Conservation (phyloP, 2,113 vertebrate species). For the Orcinus orca region DNA sequence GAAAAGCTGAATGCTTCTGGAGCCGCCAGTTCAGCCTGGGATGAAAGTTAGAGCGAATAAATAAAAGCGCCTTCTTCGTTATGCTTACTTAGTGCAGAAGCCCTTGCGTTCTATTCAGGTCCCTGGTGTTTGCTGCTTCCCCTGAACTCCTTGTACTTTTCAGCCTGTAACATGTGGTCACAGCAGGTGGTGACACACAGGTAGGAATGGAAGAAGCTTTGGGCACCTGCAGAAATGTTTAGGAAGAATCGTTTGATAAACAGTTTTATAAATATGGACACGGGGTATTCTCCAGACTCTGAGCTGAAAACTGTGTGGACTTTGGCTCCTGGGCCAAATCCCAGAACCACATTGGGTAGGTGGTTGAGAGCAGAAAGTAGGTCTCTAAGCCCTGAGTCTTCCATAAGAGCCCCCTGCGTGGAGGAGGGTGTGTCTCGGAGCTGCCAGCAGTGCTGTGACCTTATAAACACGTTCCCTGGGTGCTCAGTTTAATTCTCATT, state of each 20-base stretch:
- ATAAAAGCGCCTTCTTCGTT: accelerated
- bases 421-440: not conserved
- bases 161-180: accelerated
- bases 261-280: not conserved
- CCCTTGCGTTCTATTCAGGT: not conserved
- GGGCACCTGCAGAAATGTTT: not conserved
- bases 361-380: not conserved
- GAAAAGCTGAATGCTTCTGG: not conserved
- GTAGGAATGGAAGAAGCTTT: accelerated
- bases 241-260: not conserved
- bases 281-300: not conserved
- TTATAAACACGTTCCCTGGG: not conserved
- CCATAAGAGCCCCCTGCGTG: not conserved
- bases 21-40: accelerated
- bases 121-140: not conserved
- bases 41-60: accelerated
- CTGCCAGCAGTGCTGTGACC: not conserved
- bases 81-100: accelerated
- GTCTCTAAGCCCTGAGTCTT: not conserved
- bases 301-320: not conserved
- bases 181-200: not conserved
- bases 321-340: not conserved
- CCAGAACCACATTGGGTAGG: not conserved
- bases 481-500: not conserved
- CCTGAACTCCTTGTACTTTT: not conserved